phyloP scores from a whole-genome alignment of 2,797 vertebrate species.

The Takifugu rubripes region DNA sequence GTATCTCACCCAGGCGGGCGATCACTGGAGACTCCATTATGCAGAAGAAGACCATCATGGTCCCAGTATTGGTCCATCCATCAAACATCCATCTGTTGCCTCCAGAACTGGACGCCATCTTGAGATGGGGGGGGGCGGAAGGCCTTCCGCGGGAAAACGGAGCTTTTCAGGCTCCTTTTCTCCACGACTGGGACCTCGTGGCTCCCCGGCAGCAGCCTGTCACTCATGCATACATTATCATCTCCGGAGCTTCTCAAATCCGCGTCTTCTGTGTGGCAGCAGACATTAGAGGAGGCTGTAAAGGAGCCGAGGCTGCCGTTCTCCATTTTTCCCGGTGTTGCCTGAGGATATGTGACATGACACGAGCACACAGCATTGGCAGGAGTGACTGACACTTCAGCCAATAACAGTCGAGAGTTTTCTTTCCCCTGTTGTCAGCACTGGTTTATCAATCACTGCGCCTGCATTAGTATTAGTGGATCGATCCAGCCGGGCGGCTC shows the following conservation, averaged over 20 bases:
- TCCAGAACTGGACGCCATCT: conserved; percentile 81
- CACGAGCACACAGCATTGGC: conserved; percentile 67
- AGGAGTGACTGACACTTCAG: conserved; percentile 80
- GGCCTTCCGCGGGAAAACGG: conserved; percentile 42
- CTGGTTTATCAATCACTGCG: conserved; percentile 82
- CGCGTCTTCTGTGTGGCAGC: conserved; percentile 5
- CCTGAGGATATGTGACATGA: conserved; percentile 75
- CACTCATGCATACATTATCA: conserved; percentile 3
- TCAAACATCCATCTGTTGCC: conserved; percentile 96
- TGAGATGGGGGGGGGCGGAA: conserved; percentile 55
- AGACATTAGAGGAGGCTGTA: conserved; percentile 22
- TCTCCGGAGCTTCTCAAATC: conserved; percentile 15
- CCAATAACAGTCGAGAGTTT: conserved; percentile 79
- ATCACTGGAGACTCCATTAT: conserved; percentile 89
- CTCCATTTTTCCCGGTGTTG: conserved; percentile 52
- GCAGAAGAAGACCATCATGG: conserved; percentile 90
- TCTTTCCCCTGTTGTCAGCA: conserved; percentile 76
- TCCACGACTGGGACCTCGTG: no score
- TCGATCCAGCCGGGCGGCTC: conserved; percentile 71
- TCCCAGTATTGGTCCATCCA: conserved; percentile 88
- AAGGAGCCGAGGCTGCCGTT: conserved; percentile 42
- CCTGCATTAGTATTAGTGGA: conserved; percentile 80
- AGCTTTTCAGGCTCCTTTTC: conserved; percentile 2
- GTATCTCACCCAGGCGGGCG: conserved; percentile 90
- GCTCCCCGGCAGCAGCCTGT: no score